Percentiles rank a stretch among this genome's conserved stretches.
Evolutionary conservation across 2,797 vertebrate species (phyloP).

Genomic region (Onychomys arenicola): DNA sequence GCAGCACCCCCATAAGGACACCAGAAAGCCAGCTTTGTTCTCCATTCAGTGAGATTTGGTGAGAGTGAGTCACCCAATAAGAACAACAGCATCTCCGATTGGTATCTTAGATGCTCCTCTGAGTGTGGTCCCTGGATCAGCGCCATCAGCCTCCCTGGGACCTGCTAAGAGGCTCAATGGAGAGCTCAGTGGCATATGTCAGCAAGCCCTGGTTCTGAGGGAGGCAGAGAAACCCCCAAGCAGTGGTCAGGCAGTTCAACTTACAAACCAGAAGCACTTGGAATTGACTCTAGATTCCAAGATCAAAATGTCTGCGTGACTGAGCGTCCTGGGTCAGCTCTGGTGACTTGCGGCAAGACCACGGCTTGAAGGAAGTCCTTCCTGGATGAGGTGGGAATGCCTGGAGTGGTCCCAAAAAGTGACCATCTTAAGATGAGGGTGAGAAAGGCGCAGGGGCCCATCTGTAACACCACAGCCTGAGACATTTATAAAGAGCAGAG

Average conservation of each 20-base stretch:
- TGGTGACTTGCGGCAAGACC: neutral
- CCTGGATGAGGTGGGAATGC: neutral
- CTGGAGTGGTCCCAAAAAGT: neutral
- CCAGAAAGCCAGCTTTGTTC: neutral
- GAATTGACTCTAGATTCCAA: constrained; percentile 17
- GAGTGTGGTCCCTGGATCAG: neutral
- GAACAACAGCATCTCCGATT: neutral
- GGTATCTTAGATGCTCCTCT: neutral
- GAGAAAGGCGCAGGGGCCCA: neutral
- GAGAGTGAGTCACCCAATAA: neutral
- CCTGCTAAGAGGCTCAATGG: neutral
- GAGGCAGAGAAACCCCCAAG: neutral
- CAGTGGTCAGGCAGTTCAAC: neutral
- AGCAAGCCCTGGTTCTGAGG: neutral
- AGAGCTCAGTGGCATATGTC: neutral
- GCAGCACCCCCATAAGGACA: neutral
- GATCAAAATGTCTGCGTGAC: neutral
- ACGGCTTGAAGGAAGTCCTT: neutral
- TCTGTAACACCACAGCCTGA: neutral
- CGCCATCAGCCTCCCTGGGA: neutral
- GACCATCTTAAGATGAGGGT: neutral
- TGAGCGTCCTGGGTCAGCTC: neutral
- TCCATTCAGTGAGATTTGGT: too few species aligned
- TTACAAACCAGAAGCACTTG: neutral
- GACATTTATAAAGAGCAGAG: neutral